Percentiles rank a stretch among this genome's conserved stretches.
Conservation (phyloP, 2,797 vertebrate genomes). For the Okamejei kenojei region DNA sequence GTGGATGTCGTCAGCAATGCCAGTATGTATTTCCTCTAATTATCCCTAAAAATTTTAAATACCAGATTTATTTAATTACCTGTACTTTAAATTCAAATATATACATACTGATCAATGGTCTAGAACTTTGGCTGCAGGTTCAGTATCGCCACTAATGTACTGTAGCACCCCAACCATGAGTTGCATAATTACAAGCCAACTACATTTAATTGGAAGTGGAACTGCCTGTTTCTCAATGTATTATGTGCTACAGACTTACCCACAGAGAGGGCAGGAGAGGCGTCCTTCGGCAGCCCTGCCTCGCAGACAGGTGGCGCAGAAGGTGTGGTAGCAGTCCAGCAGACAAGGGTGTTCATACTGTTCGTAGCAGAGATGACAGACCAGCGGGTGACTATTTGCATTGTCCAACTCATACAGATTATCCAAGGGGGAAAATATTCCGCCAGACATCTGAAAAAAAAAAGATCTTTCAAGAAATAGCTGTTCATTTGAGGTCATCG, state of each 20-base stretch:
- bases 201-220: background rate
- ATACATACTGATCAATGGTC: too few species aligned
- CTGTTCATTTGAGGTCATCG: background rate
- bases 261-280: slow-evolving; percentile 78
- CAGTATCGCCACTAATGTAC: too few species aligned
- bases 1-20: too few species aligned
- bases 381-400: slow-evolving; percentile 69
- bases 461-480: background rate
- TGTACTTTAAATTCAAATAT: too few species aligned
- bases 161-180: too few species aligned
- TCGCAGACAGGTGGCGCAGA: slow-evolving; percentile 77
- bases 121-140: too few species aligned
- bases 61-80: too few species aligned
- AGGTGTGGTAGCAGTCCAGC: slow-evolving; percentile 86
- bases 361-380: slow-evolving; percentile 78
- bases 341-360: slow-evolving; percentile 80
- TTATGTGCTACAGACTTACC: slow-evolving; percentile 59
- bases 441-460: slow-evolving; percentile 68
- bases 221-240: background rate
- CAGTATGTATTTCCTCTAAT: too few species aligned
- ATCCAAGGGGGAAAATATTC: slow-evolving; percentile 66
- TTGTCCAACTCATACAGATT: slow-evolving; percentile 63
- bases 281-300: slow-evolving; percentile 65
- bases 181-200: background rate
- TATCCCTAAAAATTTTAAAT: too few species aligned